These are phyloP conservation scores for Halcyon senegalensis DNA, from an alignment of 2,113 vertebrate species.

Conservation along the genomic window DNA sequence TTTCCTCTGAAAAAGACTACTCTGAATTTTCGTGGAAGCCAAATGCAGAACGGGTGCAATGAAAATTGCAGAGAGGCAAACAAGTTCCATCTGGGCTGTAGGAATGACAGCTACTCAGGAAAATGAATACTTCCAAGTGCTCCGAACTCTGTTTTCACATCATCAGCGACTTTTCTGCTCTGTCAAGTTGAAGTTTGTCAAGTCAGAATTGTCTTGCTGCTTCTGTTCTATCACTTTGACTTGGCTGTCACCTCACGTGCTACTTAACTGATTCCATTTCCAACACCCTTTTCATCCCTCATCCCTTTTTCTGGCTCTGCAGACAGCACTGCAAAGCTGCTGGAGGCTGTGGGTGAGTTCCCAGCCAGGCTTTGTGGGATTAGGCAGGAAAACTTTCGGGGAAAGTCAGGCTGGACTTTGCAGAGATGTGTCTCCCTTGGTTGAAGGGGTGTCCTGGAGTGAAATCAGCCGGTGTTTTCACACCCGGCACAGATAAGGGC, in stretches of 20 bases:
- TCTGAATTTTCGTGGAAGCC: not conserved
- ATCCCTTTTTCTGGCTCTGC: not conserved
- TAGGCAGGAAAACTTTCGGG: not conserved
- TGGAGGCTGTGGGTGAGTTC: not conserved
- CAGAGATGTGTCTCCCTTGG: not conserved
- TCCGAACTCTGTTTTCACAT: not conserved
- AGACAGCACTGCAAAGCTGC: not conserved
- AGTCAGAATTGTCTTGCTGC: not conserved
- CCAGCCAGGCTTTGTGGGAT: not conserved
- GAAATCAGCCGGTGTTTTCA: not conserved
- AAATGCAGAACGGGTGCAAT: not conserved
- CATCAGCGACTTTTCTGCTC: not conserved
- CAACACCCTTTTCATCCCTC: not conserved
- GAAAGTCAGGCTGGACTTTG: not conserved
- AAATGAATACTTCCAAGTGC: not conserved
- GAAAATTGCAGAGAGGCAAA: not conserved
- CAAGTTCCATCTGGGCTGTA: not conserved
- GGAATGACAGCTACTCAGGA: not conserved
- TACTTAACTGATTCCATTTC: not conserved
- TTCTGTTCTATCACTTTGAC: not conserved
- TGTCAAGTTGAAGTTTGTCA: not conserved
- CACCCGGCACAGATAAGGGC: not conserved
- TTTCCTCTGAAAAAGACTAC: not conserved
- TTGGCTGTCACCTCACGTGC: not conserved
- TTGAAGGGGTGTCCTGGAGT: not conserved